Percentiles rank a stretch among this genome's conserved stretches.
phyloP scores from a whole-genome alignment of 2,113 vertebrate genomes.

The Variabilichromis moorii region DNA sequence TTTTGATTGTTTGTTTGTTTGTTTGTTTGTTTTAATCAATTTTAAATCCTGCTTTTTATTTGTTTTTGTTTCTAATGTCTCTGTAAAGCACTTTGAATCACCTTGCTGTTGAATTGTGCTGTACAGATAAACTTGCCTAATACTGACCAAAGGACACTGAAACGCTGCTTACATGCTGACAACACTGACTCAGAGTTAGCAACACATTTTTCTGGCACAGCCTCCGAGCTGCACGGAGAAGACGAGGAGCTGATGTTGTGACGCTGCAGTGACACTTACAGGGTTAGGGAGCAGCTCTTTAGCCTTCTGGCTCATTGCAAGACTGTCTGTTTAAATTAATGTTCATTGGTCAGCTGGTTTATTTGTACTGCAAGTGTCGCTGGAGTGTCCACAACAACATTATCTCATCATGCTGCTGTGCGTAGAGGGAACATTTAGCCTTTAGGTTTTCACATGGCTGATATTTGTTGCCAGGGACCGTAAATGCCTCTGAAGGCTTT shows the following conservation, averaged over 20 bases:
- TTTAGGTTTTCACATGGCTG: background rate
- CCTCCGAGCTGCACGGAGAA: background rate
- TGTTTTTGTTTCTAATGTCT: too few relatives aligned
- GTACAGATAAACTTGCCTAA: fast-evolving
- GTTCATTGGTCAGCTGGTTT: background rate
- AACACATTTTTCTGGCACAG: background rate
- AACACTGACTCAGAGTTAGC: fast-evolving
- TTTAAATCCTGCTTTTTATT: too few relatives aligned
- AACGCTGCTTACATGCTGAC: background rate
- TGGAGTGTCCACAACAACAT: background rate
- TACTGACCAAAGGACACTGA: background rate
- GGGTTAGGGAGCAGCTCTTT: background rate
- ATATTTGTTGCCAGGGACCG: background rate
- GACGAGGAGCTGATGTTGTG: background rate
- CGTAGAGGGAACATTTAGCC: background rate
- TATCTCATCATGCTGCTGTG: background rate
- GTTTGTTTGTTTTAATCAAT: too few relatives aligned
- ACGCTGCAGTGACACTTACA: background rate
- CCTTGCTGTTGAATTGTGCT: too few relatives aligned
- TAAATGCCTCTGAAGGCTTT: background rate
- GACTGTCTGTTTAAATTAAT: background rate
- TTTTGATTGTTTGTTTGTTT: too few relatives aligned
- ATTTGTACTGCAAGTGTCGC: background rate
- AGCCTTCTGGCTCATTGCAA: background rate
- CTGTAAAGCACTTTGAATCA: too few relatives aligned